Base-by-base conservation (phyloP, 2,888 invertebrate genomes). In the Orthonevra nobilis region DNA sequence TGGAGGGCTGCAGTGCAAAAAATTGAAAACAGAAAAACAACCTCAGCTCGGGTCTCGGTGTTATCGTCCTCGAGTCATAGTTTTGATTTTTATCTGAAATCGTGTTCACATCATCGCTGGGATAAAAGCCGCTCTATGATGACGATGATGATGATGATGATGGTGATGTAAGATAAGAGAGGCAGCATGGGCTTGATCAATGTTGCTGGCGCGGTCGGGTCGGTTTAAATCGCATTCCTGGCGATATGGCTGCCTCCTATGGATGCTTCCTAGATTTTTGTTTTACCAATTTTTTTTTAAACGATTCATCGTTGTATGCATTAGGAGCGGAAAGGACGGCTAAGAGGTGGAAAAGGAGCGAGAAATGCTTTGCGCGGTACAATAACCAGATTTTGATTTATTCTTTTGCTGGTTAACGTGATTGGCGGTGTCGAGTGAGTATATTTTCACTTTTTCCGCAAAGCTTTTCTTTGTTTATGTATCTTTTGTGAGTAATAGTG, bases 71-170 rank as follows among this genome's bases (percentile, higher is more conserved):
- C 77, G 48, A 72, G 72, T 73, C 64, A 61, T 54, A 68, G 79
- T 56, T 73, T 73, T 66, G 79, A 79, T 79, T 66, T 61, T 73
- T 68, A 79, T 79, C 79, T 73, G 12, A 79, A 68, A 79, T 79
- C 79, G 79, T 79, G 79, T 79, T 79, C 79, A 79, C 73, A 79
- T 79, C 79, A 79, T 73, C 66, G 79, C 61, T 68, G 61, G 79
- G 79, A 79, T 79, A 79, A 73, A 79, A 79, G 73, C 79, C 61
- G 66, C 68, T 17, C 75, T 44, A 44, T 38, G 60, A 40, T 68
- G 79, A 79, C 73, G 79, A 73, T 73, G 73, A 79, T 79, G 73
- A n/a, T n/a, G n/a, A n/a, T n/a, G n/a, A n/a, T 68, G 79, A 79
- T 79, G 79, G 79, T 73, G 73, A 79, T 79, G 73, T 73, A 68